These are phyloP conservation scores for Leptopilina boulardi DNA, from an alignment of 1,140 invertebrate genomes.

Conservation along the genomic window DNA sequence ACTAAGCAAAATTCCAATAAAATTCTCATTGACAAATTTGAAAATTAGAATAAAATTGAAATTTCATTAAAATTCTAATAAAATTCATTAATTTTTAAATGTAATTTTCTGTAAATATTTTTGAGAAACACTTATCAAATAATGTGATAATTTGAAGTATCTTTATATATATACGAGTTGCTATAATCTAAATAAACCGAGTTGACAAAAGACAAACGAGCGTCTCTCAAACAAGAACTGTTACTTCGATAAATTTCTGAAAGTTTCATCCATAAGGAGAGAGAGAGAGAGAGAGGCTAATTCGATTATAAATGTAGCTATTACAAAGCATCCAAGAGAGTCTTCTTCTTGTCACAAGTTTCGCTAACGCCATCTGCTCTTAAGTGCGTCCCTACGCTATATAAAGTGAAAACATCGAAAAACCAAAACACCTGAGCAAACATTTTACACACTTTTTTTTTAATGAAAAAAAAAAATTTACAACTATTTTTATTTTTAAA, in stretches of 20 bases:
- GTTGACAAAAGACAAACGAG: background rate
- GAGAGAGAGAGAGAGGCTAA: too few species aligned
- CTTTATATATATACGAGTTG: background rate
- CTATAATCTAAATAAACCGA: background rate
- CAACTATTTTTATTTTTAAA: too few species aligned
- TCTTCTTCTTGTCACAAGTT: conserved; percentile 47
- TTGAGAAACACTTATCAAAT: too few species aligned
- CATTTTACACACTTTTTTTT: conserved; percentile 28
- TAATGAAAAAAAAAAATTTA: too few species aligned
- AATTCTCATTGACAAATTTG: too few species aligned
- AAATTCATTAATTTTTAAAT: too few species aligned
- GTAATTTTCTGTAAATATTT: too few species aligned
- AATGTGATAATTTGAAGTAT: background rate
- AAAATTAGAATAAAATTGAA: too few species aligned
- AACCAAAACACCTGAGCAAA: conserved; percentile 50
- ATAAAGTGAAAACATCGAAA: conserved; percentile 53
- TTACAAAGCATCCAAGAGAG: conserved; percentile 42
- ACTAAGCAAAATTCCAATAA: too few species aligned
- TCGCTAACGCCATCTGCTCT: conserved; percentile 51
- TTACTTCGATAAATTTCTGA: conserved; percentile 49
- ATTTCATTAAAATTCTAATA: too few species aligned
- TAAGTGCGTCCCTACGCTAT: conserved; percentile 51
- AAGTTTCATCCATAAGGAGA: conserved; percentile 51
- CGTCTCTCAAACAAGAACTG: background rate
- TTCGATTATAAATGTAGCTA: conserved; percentile 56